phyloP scores from a whole-genome alignment of 1,140 invertebrate species.

The Acromyrmex heyeri region DNA sequence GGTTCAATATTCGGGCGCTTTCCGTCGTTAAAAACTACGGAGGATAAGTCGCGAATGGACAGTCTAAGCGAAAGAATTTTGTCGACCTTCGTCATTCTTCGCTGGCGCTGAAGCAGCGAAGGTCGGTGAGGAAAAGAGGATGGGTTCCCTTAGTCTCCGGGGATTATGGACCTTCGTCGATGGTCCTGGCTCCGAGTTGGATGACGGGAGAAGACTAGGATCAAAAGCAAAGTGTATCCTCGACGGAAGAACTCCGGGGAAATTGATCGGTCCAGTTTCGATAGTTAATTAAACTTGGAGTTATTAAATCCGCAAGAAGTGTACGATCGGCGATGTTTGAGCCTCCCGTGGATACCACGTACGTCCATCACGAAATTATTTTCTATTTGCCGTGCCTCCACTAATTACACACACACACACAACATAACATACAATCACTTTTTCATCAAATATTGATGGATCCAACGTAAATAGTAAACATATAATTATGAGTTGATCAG shows the following conservation, averaged over 20 bases:
- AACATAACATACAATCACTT: conserved; percentile 20
- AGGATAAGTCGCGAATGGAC: conserved; percentile 50
- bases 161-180: conserved; percentile 70
- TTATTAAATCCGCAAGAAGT: conserved; percentile 85
- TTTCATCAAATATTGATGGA: conserved; percentile 61
- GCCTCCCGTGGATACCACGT: conserved; percentile 14
- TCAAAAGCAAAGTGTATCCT: conserved; percentile 61
- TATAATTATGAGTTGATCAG: conserved; percentile 51
- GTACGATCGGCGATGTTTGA: conserved; percentile 64
- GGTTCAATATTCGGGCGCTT: conserved; percentile 57
- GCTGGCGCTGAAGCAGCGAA: conserved; percentile 36
- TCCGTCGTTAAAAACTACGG: conserved; percentile 49
- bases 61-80: conserved; percentile 58
- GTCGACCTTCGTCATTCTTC: conserved; percentile 50
- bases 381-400: conserved; percentile 37
- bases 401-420: not conserved
- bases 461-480: conserved; percentile 53
- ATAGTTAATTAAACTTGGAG: conserved; percentile 85
- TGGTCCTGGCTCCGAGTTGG: conserved; percentile 51
- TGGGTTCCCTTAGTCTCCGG: conserved; percentile 55
- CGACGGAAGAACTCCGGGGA: conserved; percentile 75
- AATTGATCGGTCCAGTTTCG: conserved; percentile 83
- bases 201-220: conserved; percentile 50
- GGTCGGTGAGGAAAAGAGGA: not conserved
- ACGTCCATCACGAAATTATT: conserved; percentile 51